Evolutionary conservation across 2,888 invertebrate species (phyloP).

Genomic region (Meiosimyza platycephala): DNA sequence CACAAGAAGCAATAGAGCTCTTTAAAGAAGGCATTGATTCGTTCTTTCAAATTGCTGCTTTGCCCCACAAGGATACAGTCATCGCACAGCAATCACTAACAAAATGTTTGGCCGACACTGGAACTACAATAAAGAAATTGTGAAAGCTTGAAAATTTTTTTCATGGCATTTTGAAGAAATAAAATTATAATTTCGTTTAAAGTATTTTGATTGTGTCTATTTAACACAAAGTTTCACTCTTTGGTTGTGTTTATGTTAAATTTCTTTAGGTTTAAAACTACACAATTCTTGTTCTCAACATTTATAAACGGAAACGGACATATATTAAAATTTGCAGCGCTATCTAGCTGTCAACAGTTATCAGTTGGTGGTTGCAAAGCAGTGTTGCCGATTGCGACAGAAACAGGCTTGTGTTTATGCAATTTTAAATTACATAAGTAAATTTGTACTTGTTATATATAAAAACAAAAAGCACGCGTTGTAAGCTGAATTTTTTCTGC

Average conservation of each 20-base stretch:
- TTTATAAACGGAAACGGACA: not conserved
- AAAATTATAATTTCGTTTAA: not conserved
- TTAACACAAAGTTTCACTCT: too few species aligned
- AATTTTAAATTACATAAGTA: not conserved
- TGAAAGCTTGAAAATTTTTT: not conserved
- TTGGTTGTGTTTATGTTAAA: too few species aligned
- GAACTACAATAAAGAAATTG: slow-evolving; percentile 53
- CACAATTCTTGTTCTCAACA: too few species aligned
- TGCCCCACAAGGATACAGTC: slow-evolving; percentile 77
- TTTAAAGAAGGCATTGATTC: slow-evolving; percentile 72
- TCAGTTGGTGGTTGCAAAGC: not conserved
- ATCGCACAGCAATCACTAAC: slow-evolving; percentile 78
- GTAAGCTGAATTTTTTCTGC: too few species aligned
- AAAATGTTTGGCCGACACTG: slow-evolving; percentile 72
- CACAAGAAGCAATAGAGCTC: slow-evolving; percentile 70
- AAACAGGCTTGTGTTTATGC: slow-evolving; percentile 12
- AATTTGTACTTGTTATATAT: not conserved
- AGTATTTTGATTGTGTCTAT: too few species aligned
- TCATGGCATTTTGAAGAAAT: not conserved
- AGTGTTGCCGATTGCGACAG: not conserved
- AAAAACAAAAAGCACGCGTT: not conserved
- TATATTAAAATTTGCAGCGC: not conserved
- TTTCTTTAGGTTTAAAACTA: too few species aligned
- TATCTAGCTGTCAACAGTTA: not conserved
- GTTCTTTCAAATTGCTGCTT: slow-evolving; percentile 73